These are phyloP conservation scores for Drosophila rellima DNA, from an alignment of 2,888 invertebrate species.

Conservation along the genomic window DNA sequence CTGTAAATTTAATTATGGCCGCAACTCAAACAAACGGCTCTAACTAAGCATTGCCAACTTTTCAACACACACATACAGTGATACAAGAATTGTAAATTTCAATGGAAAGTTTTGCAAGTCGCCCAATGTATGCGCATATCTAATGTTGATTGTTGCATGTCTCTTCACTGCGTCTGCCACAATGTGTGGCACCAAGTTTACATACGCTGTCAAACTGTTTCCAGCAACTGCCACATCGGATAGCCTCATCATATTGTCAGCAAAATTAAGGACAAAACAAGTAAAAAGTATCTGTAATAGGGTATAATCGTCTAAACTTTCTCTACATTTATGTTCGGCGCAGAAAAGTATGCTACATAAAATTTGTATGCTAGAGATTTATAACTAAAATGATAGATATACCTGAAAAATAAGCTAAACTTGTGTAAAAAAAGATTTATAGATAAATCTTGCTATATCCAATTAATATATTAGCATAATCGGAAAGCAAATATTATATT, in stretches of 20 bases:
- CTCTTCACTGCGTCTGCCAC: conserved; percentile 11
- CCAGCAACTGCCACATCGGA: conserved; percentile 10
- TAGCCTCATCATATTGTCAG: conserved; percentile 32
- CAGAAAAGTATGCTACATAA: not conserved
- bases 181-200: conserved; percentile 12
- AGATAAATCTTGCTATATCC: no score
- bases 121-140: conserved; percentile 68
- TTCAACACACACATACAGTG: not conserved
- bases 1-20: conserved; percentile 68
- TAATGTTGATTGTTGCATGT: conserved; percentile 57
- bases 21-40: conserved; percentile 72
- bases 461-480: no score
- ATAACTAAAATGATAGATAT: not conserved
- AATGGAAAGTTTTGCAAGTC: conserved; percentile 55
- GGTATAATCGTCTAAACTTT: not conserved
- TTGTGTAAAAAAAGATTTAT: no score
- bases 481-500: no score
- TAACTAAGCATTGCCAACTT: conserved; percentile 61
- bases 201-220: conserved; percentile 23
- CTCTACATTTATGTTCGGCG: not conserved
- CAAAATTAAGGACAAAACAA: conserved; percentile 6
- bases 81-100: conserved; percentile 30
- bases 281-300: not conserved
- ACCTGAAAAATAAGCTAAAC: not conserved
- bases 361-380: not conserved